Evolutionary conservation across 2,797 vertebrate species (phyloP).

Genomic region (Allochrocebus solatus): DNA sequence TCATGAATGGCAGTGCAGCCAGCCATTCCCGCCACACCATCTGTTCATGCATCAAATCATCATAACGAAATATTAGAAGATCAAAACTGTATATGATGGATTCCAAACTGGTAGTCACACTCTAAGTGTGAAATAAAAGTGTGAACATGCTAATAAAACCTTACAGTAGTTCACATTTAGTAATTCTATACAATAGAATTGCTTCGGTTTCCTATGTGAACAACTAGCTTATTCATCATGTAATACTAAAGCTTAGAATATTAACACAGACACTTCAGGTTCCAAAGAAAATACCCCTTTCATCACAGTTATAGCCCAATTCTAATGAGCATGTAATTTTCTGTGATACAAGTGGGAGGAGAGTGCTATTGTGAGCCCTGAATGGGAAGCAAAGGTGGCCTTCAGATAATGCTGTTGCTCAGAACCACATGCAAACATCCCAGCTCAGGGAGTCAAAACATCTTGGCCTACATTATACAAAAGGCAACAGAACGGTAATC

Average conservation of each 20-base stretch:
- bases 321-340: background rate
- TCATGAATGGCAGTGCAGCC: fast-evolving
- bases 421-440: fast-evolving
- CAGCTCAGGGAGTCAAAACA: background rate
- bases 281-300: background rate
- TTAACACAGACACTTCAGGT: background rate
- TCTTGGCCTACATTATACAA: background rate
- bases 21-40: no score
- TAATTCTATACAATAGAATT: background rate
- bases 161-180: background rate
- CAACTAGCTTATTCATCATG: background rate
- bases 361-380: background rate
- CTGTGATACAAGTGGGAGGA: background rate
- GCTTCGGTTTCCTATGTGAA: background rate
- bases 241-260: background rate
- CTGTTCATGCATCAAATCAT: fast-evolving
- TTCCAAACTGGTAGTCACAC: background rate
- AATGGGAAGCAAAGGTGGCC: background rate
- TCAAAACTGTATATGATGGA: background rate
- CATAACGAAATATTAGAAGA: background rate
- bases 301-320: background rate
- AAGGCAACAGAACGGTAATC: background rate
- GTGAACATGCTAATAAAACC: background rate
- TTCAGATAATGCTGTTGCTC: background rate
- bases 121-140: background rate